A percentile compares a stretch with the other conserved stretches of the same genome.
phyloP scores from a whole-genome alignment of 1,140 invertebrate genomes.

The Drosophila lacertosa region DNA sequence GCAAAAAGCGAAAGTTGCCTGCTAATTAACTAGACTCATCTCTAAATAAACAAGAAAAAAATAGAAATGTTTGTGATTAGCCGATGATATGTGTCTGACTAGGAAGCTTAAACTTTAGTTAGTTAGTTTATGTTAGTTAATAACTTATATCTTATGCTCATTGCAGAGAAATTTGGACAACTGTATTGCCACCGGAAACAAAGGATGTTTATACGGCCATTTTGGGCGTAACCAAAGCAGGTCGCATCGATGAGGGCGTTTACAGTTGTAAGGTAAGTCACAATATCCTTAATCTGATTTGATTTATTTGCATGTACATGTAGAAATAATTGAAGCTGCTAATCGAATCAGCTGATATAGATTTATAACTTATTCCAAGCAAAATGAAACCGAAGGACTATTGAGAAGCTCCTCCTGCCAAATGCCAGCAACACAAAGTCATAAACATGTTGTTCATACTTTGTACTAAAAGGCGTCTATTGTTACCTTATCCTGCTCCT shows the following conservation, averaged over 20 bases:
- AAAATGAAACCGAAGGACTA: background rate
- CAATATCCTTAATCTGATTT: constrained; percentile 5
- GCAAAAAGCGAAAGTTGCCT: constrained; percentile 63
- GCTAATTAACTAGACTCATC: constrained; percentile 67
- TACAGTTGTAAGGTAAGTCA: constrained; percentile 88
- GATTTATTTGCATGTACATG: too few species aligned
- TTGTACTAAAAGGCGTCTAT: background rate
- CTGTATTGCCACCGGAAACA: constrained; percentile 87
- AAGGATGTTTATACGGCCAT: constrained; percentile 88
- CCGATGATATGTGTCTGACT: too few species aligned
- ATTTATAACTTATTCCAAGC: constrained; percentile 45
- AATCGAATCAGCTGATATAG: constrained; percentile 40
- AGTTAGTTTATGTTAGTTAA: too few species aligned
- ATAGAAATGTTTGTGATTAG: too few species aligned
- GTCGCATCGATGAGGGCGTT: constrained; percentile 88
- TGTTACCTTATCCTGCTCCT: background rate
- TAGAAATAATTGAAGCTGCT: background rate
- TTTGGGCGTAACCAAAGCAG: constrained; percentile 88
- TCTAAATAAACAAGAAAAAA: too few species aligned
- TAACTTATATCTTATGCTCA: constrained; percentile 18
- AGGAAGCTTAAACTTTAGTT: background rate
- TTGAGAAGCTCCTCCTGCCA: background rate
- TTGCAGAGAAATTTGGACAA: constrained; percentile 87
- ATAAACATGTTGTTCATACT: constrained; percentile 48
- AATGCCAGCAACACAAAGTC: constrained; percentile 18